Conservation (phyloP, 2,888 invertebrate genomes). For the Sphecodes monilicornis region DNA sequence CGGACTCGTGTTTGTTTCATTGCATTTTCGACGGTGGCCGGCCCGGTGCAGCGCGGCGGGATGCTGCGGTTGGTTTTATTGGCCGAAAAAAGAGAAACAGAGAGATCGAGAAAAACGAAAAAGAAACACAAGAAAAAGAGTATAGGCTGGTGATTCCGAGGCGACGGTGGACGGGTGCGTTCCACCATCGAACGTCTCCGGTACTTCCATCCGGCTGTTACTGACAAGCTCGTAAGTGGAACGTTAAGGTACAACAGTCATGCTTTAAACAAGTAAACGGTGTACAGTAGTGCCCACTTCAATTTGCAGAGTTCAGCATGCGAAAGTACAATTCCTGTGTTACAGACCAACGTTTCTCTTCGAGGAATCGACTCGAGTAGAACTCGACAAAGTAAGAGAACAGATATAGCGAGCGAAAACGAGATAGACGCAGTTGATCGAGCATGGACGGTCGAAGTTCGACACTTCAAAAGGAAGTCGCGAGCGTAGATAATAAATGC, state of each 20-base stretch:
- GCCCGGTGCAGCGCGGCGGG: background rate
- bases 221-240: constrained; percentile 4
- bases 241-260: constrained; percentile 28
- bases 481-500: background rate
- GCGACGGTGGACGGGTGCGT: background rate
- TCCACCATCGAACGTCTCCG: background rate
- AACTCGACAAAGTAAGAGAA: no score
- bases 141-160: background rate
- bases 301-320: background rate
- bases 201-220: constrained; percentile 29
- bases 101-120: background rate
- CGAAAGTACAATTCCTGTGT: background rate
- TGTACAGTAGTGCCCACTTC: background rate
- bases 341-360: background rate
- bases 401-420: no score
- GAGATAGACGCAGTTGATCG: no score
- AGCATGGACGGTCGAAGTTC: background rate
- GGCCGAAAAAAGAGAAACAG: background rate
- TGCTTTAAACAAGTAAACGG: constrained; percentile 35
- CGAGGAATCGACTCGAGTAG: background rate
- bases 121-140: background rate
- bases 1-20: constrained; percentile 7
- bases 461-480: no score
- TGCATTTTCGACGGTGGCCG: background rate
- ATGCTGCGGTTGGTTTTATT: background rate